Percentiles rank a stretch among this genome's conserved stretches.
These are phyloP conservation scores for Daboia siamensis DNA, from an alignment of 2,113 vertebrate species.

Conservation along the genomic window DNA sequence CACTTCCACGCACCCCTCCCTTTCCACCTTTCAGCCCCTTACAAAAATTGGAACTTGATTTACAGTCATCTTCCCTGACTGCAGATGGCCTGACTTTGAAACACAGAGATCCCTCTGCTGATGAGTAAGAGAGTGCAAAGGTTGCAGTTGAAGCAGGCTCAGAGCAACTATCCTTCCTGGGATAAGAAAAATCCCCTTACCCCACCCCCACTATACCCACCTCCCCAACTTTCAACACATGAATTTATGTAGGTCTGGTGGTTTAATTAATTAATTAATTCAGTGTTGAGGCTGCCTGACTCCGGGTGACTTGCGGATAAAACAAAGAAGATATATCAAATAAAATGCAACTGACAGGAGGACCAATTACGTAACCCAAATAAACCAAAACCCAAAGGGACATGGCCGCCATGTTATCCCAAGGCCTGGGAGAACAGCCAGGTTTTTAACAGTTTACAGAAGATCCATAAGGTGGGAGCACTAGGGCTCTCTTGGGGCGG, in stretches of 20 bases:
- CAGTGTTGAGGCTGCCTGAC: neutral
- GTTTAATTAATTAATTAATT: neutral
- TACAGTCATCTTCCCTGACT: neutral
- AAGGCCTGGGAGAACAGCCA: neutral
- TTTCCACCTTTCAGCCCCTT: neutral
- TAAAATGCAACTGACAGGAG: neutral
- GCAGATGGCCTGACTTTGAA: neutral
- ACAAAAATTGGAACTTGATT: neutral
- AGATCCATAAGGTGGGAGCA: neutral
- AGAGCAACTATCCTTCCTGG: neutral
- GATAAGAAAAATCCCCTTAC: neutral
- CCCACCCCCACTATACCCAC: neutral
- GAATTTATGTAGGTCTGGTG: neutral
- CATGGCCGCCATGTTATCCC: neutral
- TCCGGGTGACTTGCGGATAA: neutral
- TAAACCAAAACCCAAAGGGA: neutral
- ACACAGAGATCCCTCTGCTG: neutral
- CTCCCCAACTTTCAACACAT: neutral
- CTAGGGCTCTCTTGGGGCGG: neutral
- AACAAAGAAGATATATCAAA: neutral
- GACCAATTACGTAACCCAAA: neutral
- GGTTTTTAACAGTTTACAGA: neutral
- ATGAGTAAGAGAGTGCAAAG: neutral
- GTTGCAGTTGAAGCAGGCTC: neutral
- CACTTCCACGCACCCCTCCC: neutral